Conservation (phyloP, 2,888 invertebrate genomes). For the Himalopsyche japonica region DNA sequence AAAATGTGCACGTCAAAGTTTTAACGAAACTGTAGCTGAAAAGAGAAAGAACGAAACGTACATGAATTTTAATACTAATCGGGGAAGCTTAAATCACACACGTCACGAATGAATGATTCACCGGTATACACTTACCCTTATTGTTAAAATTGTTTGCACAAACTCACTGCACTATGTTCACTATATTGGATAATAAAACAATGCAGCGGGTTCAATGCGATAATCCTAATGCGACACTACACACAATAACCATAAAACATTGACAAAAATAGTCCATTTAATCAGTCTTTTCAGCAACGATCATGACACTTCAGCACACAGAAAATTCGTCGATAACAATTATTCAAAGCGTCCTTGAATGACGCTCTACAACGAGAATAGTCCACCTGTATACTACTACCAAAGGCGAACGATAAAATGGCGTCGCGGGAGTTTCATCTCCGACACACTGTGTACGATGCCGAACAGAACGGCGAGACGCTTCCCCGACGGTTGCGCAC, state of each 20-base stretch:
- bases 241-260: not conserved
- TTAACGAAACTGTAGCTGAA: constrained; percentile 6
- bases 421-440: constrained; percentile 42
- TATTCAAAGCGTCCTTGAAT: constrained; percentile 47
- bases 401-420: constrained; percentile 31
- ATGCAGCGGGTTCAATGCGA: constrained; percentile 1
- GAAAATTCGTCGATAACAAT: constrained; percentile 18
- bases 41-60: not conserved
- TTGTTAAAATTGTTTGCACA: not conserved
- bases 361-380: constrained; percentile 42
- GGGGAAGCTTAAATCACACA: not conserved
- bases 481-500: constrained; percentile 54
- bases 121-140: not conserved
- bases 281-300: constrained; percentile 10
- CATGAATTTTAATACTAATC: not conserved
- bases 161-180: not conserved
- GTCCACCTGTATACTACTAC: constrained; percentile 32
- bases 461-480: constrained; percentile 49
- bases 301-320: not conserved
- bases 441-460: constrained; percentile 48
- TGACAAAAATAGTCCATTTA: not conserved
- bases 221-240: constrained; percentile 2
- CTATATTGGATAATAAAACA: not conserved
- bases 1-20: constrained; percentile 19
- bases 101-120: not conserved